These are phyloP conservation scores for Drosophila arizonae DNA, from an alignment of 1,140 invertebrate species.

Conservation along the genomic window DNA sequence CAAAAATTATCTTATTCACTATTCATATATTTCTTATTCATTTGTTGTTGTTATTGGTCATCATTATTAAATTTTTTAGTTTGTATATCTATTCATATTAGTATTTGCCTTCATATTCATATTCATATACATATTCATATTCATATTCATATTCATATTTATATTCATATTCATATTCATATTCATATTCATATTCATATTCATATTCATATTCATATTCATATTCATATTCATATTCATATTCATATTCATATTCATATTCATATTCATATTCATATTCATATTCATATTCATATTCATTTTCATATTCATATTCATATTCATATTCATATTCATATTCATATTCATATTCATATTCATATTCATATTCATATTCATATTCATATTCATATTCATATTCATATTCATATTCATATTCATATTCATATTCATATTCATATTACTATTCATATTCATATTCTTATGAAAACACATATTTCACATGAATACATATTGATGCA, in stretches of 20 bases:
- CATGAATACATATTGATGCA: background rate
- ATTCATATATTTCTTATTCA: conserved; percentile 15
- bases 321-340: conserved; percentile 23
- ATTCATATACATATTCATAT: background rate
- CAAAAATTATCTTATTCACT: conserved; percentile 14
- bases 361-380: background rate
- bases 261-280: background rate
- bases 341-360: background rate
- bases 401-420: conserved; percentile 2
- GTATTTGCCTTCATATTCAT: background rate
- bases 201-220: background rate
- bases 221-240: background rate
- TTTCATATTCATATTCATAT: background rate
- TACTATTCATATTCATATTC: background rate
- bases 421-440: background rate
- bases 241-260: background rate
- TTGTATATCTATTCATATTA: background rate
- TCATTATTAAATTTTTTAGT: background rate
- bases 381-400: background rate
- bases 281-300: background rate
- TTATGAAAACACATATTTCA: background rate
- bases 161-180: background rate
- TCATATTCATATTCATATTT: background rate
- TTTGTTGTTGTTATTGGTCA: background rate
- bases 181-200: background rate